Base-by-base conservation (phyloP, 2,888 invertebrate genomes). In the Eugnorisma glareosa region DNA sequence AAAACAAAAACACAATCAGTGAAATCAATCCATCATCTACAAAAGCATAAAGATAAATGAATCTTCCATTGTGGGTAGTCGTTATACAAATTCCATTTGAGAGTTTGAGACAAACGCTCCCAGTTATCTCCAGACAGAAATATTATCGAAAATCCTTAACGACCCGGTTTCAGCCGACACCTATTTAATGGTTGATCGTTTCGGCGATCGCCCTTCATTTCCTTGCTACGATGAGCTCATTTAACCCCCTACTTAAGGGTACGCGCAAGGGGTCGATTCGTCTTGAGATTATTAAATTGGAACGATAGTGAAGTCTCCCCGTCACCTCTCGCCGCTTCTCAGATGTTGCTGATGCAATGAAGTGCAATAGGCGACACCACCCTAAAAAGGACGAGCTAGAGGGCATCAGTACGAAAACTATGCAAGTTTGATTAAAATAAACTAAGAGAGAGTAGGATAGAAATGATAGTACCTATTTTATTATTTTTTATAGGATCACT, bases 131-230 rank as follows among this genome's bases (percentile, higher is more conserved):
- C 48, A 81, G 75, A 76, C 78, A 54, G 73, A 85, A 89, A 83
- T 88, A 85, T 81, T 86, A 89, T 89, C 81, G 82, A 82, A 83
- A 87, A 82, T 83, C 85, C 86, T 28, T 73, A 85, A 89, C 72
- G 88, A 85, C 79, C 81, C 87, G 83, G 81, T 82, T 71, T 70
- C 51, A 77, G 75, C 92, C 89, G 91, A 90, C 93, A 93, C 93
- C 93, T 93, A 93, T 92, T 93, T 93, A 93, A 95, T 94, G 92
- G 88, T 89, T 84, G 92, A 94, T 94, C 95, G 92, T 95, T 95
- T 92, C 87, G 88, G 76, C 91, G 92, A 95, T 94, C 92, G 92
- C 91, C 91, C 89, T 92, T 93, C 93, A 93, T 94, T 94, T 94
- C 94, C 93, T 91, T 89, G 82, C 88, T 86, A 86, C 90, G 93